Percentiles rank a stretch among this genome's conserved stretches.
These are phyloP conservation scores for Aplidium turbinatum DNA, from an alignment of 23 tunicate species.

Conservation along the genomic window DNA sequence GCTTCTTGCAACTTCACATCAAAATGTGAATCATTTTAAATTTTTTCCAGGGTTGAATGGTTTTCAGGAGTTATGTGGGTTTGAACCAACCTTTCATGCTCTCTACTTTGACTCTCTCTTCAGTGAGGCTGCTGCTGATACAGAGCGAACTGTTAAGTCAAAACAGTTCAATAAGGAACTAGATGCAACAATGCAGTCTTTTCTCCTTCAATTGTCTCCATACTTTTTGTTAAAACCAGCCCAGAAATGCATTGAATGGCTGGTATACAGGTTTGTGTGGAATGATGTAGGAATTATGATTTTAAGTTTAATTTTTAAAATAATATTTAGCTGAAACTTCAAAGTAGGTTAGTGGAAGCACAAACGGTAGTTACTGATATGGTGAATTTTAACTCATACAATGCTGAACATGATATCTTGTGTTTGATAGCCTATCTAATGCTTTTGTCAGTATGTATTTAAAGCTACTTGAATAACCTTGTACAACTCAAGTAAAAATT, in stretches of 20 bases:
- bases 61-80: conserved; percentile 39
- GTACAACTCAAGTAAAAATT: no score
- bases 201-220: conserved; percentile 36
- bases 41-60: conserved; percentile 56
- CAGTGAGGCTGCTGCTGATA: conserved; percentile 59
- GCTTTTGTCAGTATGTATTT: no score
- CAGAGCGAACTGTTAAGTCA: conserved; percentile 43
- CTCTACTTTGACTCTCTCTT: conserved; percentile 38
- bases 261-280: conserved; percentile 50
- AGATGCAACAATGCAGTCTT: conserved; percentile 34
- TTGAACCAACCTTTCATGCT: conserved; percentile 25
- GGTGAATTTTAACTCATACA: no score
- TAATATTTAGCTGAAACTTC: no score
- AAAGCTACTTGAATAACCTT: no score
- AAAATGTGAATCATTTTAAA: background rate
- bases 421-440: no score
- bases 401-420: no score
- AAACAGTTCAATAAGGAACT: conserved; percentile 47
- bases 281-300: no score
- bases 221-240: conserved; percentile 64
- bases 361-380: no score
- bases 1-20: background rate
- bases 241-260: conserved; percentile 73
- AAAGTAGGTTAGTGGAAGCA: no score
- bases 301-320: no score